phyloP scores from a whole-genome alignment of 2,797 vertebrate genomes.

The Sebastes vulpes region DNA sequence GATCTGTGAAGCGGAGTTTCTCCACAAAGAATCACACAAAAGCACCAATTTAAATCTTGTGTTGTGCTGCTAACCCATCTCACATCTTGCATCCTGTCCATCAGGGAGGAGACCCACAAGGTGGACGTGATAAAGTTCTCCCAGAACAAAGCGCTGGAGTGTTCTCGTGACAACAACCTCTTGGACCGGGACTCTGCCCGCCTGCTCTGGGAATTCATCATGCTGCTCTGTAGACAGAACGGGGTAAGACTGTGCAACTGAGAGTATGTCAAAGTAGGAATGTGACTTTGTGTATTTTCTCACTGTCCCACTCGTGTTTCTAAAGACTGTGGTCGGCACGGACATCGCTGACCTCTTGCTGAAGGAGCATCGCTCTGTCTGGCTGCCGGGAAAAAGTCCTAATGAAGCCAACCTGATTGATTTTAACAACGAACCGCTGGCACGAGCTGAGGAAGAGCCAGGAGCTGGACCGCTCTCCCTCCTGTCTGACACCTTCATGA shows the following conservation, averaged over 20 bases:
- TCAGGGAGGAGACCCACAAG: conserved; percentile 98
- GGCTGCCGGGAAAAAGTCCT: conserved; percentile 97
- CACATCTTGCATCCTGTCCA: not conserved
- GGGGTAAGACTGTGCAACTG: conserved; percentile 85
- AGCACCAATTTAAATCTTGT: no score
- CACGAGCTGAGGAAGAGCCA: conserved; percentile 90
- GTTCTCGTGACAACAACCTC: conserved; percentile 89
- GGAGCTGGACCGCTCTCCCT: conserved; percentile 93
- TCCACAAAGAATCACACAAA: no score
- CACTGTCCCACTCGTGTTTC: not conserved
- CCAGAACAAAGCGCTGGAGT: conserved; percentile 92
- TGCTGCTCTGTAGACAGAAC: conserved; percentile 95
- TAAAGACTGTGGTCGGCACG: conserved; percentile 95
- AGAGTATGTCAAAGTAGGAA: not conserved
- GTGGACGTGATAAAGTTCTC: conserved; percentile 99
- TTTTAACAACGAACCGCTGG: conserved; percentile 94
- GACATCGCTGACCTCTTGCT: conserved; percentile 95
- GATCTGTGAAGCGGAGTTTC: no score
- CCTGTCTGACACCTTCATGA: conserved; percentile 90
- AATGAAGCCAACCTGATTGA: conserved; percentile 98
- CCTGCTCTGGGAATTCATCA: conserved; percentile 96
- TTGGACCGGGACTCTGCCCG: conserved; percentile 95
- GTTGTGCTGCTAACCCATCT: not conserved
- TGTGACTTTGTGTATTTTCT: not conserved
- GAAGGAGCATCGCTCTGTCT: conserved; percentile 94